Evolutionary conservation across 2,113 vertebrate species (phyloP).

Genomic region (Solenodon paradoxus): DNA sequence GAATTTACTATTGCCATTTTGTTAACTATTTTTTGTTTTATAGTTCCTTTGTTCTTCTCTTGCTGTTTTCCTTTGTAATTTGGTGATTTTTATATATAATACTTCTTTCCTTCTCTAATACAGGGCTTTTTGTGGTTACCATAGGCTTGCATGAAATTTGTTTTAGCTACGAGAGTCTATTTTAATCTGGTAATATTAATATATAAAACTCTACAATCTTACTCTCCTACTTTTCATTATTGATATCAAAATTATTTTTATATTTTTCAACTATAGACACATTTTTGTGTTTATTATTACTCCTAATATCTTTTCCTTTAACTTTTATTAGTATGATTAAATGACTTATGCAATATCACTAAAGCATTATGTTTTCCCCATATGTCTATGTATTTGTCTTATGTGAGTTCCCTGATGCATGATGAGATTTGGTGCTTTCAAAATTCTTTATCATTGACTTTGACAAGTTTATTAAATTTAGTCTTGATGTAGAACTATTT

Average conservation of each 20-base stretch:
- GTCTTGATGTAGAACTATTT: too few species aligned
- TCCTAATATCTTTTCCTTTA: neutral
- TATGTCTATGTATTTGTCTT: neutral
- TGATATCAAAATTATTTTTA: neutral
- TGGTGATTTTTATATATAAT: neutral
- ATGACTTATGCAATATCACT: neutral
- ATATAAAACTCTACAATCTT: neutral
- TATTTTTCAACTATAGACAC: neutral
- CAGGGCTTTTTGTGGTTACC: neutral
- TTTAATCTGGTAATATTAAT: neutral
- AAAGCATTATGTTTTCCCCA: neutral
- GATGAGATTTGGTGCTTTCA: too few species aligned
- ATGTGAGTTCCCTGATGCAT: too few species aligned
- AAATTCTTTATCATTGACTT: too few species aligned
- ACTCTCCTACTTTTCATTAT: neutral
- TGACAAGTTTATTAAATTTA: too few species aligned
- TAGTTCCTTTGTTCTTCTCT: neutral
- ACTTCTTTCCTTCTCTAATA: neutral
- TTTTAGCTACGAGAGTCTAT: neutral
- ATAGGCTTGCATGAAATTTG: neutral
- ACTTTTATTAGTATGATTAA: neutral
- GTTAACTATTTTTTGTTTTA: neutral
- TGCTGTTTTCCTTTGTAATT: neutral
- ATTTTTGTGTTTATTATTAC: neutral
- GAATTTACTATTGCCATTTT: neutral